Base-by-base conservation (phyloP, 2,797 vertebrate genomes). In the Acanthurus lineatus region DNA sequence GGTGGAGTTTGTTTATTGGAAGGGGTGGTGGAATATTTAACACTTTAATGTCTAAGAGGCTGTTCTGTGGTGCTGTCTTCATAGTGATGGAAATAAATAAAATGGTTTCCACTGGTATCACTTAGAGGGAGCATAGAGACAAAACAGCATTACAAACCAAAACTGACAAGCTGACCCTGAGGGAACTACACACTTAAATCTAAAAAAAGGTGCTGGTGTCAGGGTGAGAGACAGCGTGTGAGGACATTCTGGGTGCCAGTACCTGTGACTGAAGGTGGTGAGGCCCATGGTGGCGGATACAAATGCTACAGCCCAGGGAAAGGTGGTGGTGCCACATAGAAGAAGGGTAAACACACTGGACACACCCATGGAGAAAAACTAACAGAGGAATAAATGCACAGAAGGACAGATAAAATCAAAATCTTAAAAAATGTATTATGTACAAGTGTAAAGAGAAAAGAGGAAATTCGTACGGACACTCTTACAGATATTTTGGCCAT, bases 231-330 rank as follows among this genome's bases (percentile, higher is more conserved):
- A 28, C 5, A 49, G 19, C 49, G 54, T 47, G 44, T 47, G 19
- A 53, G 17, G 22, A 58, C 42, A 62, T 14, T 44, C 48, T 53
- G 14, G 63, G 47, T 40, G 68, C 10, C 38, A 12, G 77, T 87
- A 98, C 98, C 98, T 98, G 95, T 99, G 97, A 88, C 97, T 99
- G 87, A 99, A 99, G 83, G 97, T 98, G 92, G 97, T 97, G 64
- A 99, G 95, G 49, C 97, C 96, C 54, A 99, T 96, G 12, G 96
- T 96, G 64, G 95, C 96, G 0, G 98, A 97, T 3, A 98, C 96
- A 2, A 97, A 98, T 63, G 95, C 93, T 28, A 99, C 89, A 0
- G 98, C 97, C 86, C 92, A 93, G 69, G 94, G 93, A 72, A 97
- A 99, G 60, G 96, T 98, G 32, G 89, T 94, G n/a, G 95, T 96